Evolutionary conservation across 2,888 invertebrate species (phyloP), one percentile per base, ranked within the genome.

Genomic region (Marronus borbonicus): DNA sequence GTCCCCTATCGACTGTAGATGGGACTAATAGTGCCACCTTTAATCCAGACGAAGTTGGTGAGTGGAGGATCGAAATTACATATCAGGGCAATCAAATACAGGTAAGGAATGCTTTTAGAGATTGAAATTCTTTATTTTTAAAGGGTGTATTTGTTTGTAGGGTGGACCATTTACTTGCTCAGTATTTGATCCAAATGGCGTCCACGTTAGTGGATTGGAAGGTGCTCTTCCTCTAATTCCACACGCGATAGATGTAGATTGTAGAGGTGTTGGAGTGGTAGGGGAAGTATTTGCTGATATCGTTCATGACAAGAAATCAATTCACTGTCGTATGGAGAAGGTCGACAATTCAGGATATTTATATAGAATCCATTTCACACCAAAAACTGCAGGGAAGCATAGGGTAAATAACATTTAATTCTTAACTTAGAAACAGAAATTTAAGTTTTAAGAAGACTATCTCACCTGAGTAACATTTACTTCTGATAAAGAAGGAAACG

Each of bases 161-260:
- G 98, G 98, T 77, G 98, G 98, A 20, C 99, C 99, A 1, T 99
- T 98, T 88, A 96, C 96, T 0, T 98, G 99, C 87, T 95, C 97
- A 84, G 98, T 98, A 0, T 98, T 97, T 86, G 98, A 98, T 89
- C 97, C 98, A 0, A 94, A 96, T 60, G 96, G 96, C 28, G 95
- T 98, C 10, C 94, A 95, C 79, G 94, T 95, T 0, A 92, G 93
- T 78, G 95, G 95, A 0, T 88, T 96, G 7, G 96, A 96, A 84
- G 95, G 95, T 2, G 97, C 96, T 7, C 91, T 95, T 85, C 96
- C 97, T 0, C 91, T 96, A 24, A 94, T 96, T 79, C 95, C 96
- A 0, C 97, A 97, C 86, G 95, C 95, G n/a, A 96, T 97, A 83
- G 94, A 94, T 83, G 85, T 92, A 80, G 92, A 92, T 84, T 92